Evolutionary conservation across 1,140 invertebrate genomes (phyloP).

Genomic region (Drosophila elegans): DNA sequence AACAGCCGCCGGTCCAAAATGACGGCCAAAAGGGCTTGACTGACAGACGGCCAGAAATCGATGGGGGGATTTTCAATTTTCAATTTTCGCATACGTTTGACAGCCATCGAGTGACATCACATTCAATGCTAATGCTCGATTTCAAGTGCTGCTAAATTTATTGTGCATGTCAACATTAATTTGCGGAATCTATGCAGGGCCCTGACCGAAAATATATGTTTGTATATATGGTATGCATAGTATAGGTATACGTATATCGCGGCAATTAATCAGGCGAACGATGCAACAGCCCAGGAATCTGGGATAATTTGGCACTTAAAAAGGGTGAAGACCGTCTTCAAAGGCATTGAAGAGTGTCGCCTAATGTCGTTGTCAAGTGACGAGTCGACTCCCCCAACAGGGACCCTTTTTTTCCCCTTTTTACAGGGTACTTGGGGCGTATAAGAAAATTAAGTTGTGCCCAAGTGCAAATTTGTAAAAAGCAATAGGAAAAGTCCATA

Average conservation of each 20-base stretch:
- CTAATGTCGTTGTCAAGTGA: conserved; percentile 62
- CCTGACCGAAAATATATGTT: not conserved
- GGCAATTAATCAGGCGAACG: conserved; percentile 77
- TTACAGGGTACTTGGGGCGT: not conserved
- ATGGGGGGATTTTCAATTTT: conserved; percentile 54
- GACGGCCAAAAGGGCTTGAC: conserved; percentile 15
- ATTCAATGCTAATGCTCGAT: conserved; percentile 75
- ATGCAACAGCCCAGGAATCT: conserved; percentile 48
- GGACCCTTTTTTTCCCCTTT: conserved; percentile 15
- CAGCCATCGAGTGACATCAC: conserved; percentile 60
- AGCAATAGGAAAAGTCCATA: too few relatives aligned
- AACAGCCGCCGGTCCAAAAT: conserved; percentile 4
- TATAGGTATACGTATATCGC: conserved; percentile 24
- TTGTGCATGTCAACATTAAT: conserved; percentile 80
- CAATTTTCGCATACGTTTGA: conserved; percentile 66
- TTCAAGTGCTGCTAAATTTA: conserved; percentile 77
- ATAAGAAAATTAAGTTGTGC: not conserved
- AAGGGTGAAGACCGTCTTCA: conserved; percentile 66
- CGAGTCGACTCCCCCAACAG: conserved; percentile 33
- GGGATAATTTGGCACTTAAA: conserved; percentile 80
- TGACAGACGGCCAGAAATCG: conserved; percentile 5
- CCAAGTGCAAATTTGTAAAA: too few relatives aligned
- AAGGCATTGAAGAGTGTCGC: conserved; percentile 55
- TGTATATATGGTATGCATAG: not conserved
- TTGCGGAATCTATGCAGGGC: conserved; percentile 50